These are phyloP conservation scores for Fulica atra DNA, from an alignment of 2,113 vertebrate genomes.

Conservation along the genomic window DNA sequence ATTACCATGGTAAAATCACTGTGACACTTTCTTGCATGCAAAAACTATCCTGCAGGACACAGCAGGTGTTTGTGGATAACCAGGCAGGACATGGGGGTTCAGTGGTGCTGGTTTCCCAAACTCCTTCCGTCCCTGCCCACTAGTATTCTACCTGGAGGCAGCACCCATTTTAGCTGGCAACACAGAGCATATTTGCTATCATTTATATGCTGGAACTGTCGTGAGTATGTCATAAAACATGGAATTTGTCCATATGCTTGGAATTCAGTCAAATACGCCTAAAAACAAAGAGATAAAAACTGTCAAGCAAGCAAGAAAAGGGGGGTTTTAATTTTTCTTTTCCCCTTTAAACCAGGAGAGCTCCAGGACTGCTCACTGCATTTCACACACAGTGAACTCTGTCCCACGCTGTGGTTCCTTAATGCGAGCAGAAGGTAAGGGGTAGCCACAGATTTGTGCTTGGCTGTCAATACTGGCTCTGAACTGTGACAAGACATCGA, in stretches of 20 bases:
- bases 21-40: background rate
- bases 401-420: background rate
- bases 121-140: background rate
- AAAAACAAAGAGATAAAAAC: background rate
- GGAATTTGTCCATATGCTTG: conserved; percentile 32
- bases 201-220: conserved; percentile 35
- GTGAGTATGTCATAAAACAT: conserved; percentile 26
- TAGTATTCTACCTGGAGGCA: conserved; percentile 10
- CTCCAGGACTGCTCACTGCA: background rate
- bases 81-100: background rate
- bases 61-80: background rate
- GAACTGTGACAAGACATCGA: background rate
- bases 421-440: background rate
- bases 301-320: background rate
- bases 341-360: background rate
- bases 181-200: background rate
- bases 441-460: background rate
- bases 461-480: background rate
- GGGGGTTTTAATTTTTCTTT: background rate
- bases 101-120: background rate
- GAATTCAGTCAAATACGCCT: conserved; percentile 21
- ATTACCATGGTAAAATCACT: background rate
- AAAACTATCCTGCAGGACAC: background rate
- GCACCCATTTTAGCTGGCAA: background rate
- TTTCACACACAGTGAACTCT: background rate